These are phyloP conservation scores for Dolomedes plantarius DNA, from an alignment of 2,888 invertebrate species.

Conservation along the genomic window DNA sequence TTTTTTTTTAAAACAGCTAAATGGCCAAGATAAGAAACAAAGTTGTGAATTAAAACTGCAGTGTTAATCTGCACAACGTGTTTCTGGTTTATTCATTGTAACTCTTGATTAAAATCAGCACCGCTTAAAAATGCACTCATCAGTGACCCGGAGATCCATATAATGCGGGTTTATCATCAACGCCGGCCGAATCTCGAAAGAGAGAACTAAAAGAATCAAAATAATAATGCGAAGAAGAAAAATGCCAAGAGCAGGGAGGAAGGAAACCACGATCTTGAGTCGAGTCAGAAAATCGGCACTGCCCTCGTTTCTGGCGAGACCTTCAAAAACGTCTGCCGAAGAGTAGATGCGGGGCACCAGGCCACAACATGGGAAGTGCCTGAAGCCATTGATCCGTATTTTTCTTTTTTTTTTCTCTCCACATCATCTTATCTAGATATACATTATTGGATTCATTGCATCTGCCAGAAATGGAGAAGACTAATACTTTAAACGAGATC, in stretches of 20 bases:
- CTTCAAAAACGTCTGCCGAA: conserved; percentile 4
- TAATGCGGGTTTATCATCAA: background rate
- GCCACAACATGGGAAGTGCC: conserved; percentile 14
- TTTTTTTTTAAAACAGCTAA: no score
- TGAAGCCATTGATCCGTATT: conserved; percentile 9
- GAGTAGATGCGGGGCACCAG: background rate
- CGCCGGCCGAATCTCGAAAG: background rate
- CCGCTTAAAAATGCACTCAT: no score
- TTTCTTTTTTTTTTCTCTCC: no score
- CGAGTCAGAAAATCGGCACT: background rate
- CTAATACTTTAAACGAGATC: background rate
- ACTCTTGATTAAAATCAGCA: no score
- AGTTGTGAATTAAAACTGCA: no score
- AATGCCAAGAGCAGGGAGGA: background rate
- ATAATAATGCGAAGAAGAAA: background rate
- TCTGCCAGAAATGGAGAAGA: background rate
- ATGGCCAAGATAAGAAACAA: no score
- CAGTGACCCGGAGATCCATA: background rate
- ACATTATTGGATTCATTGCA: background rate
- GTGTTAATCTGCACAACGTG: no score
- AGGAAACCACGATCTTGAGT: background rate
- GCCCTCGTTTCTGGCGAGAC: conserved; percentile 1
- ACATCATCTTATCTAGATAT: no score
- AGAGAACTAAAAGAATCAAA: no score
- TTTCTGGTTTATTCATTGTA: no score